These are phyloP conservation scores for Cydia amplana DNA, from an alignment of 1,140 invertebrate genomes.

Conservation along the genomic window DNA sequence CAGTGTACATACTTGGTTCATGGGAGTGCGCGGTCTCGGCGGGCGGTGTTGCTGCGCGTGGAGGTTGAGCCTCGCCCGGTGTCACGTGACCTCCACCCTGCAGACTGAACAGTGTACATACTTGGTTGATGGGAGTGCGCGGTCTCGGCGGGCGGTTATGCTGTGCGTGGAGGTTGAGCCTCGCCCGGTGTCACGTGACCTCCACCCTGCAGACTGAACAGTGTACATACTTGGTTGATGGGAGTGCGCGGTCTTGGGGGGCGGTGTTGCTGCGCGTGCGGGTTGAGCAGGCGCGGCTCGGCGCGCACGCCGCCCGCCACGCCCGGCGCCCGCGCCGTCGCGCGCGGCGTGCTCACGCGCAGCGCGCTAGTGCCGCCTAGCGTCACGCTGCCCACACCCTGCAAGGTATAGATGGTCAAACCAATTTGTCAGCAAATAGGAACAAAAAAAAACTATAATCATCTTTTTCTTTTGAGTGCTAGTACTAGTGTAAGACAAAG, in stretches of 20 bases:
- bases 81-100: background rate
- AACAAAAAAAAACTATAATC: no score
- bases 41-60: background rate
- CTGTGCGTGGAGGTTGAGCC: conserved; percentile 41
- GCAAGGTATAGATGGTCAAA: no score
- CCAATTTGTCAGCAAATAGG: no score
- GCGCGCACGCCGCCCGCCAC: conserved; percentile 36
- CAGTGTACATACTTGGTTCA: background rate
- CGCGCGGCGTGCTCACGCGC: background rate
- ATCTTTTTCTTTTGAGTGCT: no score
- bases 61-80: background rate
- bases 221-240: conserved; percentile 44
- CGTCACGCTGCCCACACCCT: conserved; percentile 10
- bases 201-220: background rate
- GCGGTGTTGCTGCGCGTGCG: conserved; percentile 56
- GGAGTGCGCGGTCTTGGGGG: conserved; percentile 55
- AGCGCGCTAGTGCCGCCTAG: background rate
- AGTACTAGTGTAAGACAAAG: no score
- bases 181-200: background rate
- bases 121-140: conserved; percentile 52
- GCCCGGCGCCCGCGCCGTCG: conserved; percentile 33
- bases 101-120: conserved; percentile 33
- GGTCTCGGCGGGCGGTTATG: conserved; percentile 54
- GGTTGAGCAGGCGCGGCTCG: conserved; percentile 61
- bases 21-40: conserved; percentile 9